A percentile compares a stretch with the other conserved stretches of the same genome.
Evolutionary conservation across 2,888 invertebrate genomes (phyloP).

Genomic region (Sycophila texana): DNA sequence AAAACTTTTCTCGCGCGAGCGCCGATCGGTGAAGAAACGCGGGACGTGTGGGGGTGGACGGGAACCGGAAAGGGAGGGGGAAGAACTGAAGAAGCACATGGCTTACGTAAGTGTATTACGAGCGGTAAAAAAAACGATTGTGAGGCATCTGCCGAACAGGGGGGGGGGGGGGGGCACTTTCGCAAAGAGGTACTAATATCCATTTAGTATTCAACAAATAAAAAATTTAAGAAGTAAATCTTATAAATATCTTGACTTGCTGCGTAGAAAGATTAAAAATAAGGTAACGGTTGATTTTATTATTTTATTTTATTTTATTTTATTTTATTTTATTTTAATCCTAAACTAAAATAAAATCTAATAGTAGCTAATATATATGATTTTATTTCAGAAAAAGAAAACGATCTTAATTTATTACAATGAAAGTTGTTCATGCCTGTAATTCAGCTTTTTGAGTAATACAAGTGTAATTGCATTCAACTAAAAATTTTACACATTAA

Average conservation of each 20-base stretch:
- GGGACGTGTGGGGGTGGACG: neutral
- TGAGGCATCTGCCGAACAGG: neutral
- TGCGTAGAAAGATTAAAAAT: no score
- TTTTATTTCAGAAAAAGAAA: no score
- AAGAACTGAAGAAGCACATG: neutral
- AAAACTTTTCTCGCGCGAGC: conserved; percentile 2
- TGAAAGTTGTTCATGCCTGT: neutral
- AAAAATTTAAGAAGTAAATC: no score
- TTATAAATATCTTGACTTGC: no score
- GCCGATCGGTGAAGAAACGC: neutral
- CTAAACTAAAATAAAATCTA: no score
- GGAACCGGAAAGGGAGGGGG: conserved; percentile 18
- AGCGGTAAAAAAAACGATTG: neutral
- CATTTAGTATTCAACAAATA: no score
- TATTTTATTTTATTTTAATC: no score
- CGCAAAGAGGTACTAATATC: conserved; percentile 24
- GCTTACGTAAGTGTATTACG: conserved; percentile 14
- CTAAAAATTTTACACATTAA: no score
- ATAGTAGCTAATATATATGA: no score
- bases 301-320: no score
- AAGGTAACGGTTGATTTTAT: no score
- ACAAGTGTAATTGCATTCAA: neutral
- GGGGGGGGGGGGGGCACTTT: neutral
- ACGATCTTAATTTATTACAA: neutral
- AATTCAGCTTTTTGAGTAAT: neutral